Evolutionary conservation across 2,113 vertebrate genomes (phyloP), one percentile per base, ranked within the genome.

Genomic region (Megaleporinus macrocephalus): DNA sequence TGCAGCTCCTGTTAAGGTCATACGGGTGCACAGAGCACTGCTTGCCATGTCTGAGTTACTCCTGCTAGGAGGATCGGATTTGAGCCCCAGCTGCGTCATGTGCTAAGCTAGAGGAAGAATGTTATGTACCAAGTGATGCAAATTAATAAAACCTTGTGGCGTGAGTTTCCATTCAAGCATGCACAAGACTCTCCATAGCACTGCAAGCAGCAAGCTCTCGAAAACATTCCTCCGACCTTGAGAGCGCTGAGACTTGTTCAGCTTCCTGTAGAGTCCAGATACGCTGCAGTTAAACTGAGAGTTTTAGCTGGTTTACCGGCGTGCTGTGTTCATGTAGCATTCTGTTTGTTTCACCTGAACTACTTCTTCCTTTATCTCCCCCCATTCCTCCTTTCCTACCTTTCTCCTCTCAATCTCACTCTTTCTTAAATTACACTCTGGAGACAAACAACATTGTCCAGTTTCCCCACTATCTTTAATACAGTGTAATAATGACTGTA

Each of bases 321-420:
- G 77, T 84, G 78, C 68, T 61, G 70, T 57, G 62, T 69, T 84
- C 41, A 44, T 44, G 4, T 44, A 44, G 1, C 33, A 62, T 30
- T 68, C 77, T 84, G 73, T 59, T 61, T 70, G 44, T 51, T 69
- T 84, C 82, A 80, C 63, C 63, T 84, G 72, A 80, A 70, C 71
- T n/a, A n/a, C n/a, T n/a, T n/a, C n/a, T n/a, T 65, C 27, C 79
- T 36, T 62, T 14, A 15, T 36, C 73, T 20, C 65, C 29, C 29
- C 29, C 16, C 16, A 44, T 65, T 6, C 51, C 30, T 33, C 65
- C 57, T 75, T 29, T 36, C n/a, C n/a, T n/a, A n/a, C n/a, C n/a
- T n/a, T n/a, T n/a, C n/a, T n/a, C n/a, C n/a, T 68, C 33, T 59
- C 62, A n/a, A 27, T 6, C 44, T 51, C 24, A 27, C 41, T 73